Percentiles rank a stretch among this genome's conserved stretches.
Conservation (phyloP, 2,888 invertebrate species). For the Mesorhabditis sp. region DNA sequence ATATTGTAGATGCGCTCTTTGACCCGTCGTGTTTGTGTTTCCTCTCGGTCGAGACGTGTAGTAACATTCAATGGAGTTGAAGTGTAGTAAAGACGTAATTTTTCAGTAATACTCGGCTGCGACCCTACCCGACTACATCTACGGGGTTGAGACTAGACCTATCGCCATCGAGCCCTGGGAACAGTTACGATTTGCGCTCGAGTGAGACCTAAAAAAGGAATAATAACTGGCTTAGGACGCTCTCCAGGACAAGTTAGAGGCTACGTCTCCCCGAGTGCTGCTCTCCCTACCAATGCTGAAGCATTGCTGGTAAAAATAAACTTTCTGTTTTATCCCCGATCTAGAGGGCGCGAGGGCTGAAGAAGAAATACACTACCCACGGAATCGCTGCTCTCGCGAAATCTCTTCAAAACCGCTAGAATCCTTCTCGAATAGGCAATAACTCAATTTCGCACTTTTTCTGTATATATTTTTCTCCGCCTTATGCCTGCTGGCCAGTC, state of each 20-base stretch:
- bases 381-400: neutral
- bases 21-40: no score
- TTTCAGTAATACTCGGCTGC: conserved; percentile 16
- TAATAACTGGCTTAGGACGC: neutral
- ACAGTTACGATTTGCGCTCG: conserved; percentile 27
- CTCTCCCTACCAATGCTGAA: conserved; percentile 27
- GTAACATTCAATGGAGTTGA: no score
- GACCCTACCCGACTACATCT: conserved; percentile 31
- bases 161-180: conserved; percentile 22
- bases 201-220: conserved; percentile 5
- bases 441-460: neutral
- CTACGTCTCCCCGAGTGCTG: conserved; percentile 11
- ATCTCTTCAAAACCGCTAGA: neutral
- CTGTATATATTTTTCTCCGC: neutral
- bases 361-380: neutral
- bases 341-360: neutral
- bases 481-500: neutral
- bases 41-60: no score
- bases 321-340: neutral
- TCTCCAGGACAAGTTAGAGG: conserved; percentile 1
- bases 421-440: neutral
- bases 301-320: conserved; percentile 17
- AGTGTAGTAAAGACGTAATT: no score
- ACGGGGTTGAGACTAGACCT: conserved; percentile 34
- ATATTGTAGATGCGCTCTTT: no score